Base-by-base conservation (phyloP, 2,888 invertebrate species). In the Drosophila atripex region DNA sequence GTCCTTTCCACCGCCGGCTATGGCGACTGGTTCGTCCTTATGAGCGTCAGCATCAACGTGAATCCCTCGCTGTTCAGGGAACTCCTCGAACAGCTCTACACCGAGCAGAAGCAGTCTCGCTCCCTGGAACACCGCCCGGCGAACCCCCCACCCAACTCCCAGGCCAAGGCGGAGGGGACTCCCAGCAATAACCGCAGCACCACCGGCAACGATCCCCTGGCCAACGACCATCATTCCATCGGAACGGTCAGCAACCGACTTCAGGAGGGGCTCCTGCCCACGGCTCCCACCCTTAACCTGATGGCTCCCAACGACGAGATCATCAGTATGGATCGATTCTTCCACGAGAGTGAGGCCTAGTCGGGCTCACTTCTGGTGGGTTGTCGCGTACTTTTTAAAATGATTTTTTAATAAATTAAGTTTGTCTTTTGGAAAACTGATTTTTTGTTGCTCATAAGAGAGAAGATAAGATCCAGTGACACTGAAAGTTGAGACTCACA, bases 1-100 rank as follows among this genome's bases (percentile, higher is more conserved):
- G 72, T 88, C 9, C 53, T 89, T 21, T 38, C 78, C 43, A 57
- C 51, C 4, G 63, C 75, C 7, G 92, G 93, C 56, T 94, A 94
- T 61, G 95, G 95, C 0, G 96, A 96, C 89, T 96, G 96, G 94
- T 96, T 96, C 89, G 90, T 96, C 25, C 91, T 96, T 12, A 94
- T 95, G 89, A 93, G 94, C 87, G 92, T 97, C 45, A 94, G 95
- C 63, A 95, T 94, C 89, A 96, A 96, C 90, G 93, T 96, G 79
- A 95, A 95, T 90, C 94, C 94, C 0, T 90, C 94, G 14, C 92
- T 95, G 55, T 95, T 94, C 87, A 93, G 93, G 63, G 95, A 95
- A 73, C 91, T 95, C 39, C 89, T 95, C 49, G 79, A 92, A 43
- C 93, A 93, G 75, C 90, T 94, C 6, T 75, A 77, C 9, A 60